Evolutionary conservation across 2,113 vertebrate genomes (phyloP), one percentile per base, ranked within the genome.

Genomic region (Callaeas wilsoni): DNA sequence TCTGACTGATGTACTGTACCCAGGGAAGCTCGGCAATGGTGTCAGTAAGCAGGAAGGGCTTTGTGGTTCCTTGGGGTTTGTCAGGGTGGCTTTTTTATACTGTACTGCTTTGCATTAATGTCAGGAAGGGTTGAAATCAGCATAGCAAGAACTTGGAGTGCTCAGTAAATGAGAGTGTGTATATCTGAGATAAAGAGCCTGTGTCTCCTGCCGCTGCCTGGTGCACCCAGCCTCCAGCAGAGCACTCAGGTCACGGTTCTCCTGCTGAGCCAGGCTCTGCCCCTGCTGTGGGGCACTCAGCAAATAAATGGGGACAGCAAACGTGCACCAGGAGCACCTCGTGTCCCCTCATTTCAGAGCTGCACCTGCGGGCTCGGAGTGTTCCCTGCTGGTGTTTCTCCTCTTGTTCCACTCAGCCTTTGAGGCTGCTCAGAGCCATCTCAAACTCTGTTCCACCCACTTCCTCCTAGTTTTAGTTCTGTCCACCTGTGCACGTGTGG

Each of bases 331-430:
- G 85, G 56, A 83, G 39, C 86, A 35, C 63, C 80, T 16, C 13
- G 1, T 5, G 10, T 12, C 42, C 18, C 47, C 41, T 46, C 69
- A 50, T n/a, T 59, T 18, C 56, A 56, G n/a, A 76, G 67, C 50
- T 2, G 0, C 32, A 2, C 5, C 1, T 20, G 42, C 16, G 42
- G 25, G 68, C 71, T 86, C 12, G 0, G 6, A 13, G 9, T 2
- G 6, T 52, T 78, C 69, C 57, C 49, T 50, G 25, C 39, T 68
- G 39, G 4, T 12, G 32, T 7, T 87, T 46, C 52, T 59, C 21
- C 42, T 62, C 42, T 21, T 84, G 44, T 18, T 83, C 41, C 42
- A 8, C 39, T 42, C 75, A n/a, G 1, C 23, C 55, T 70, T 4
- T 30, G 37, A 25, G 41, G 56, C 14, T 93, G 49, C 79, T 56